Base-by-base conservation (phyloP, 2,113 vertebrate genomes). In the Scatophagus argus region DNA sequence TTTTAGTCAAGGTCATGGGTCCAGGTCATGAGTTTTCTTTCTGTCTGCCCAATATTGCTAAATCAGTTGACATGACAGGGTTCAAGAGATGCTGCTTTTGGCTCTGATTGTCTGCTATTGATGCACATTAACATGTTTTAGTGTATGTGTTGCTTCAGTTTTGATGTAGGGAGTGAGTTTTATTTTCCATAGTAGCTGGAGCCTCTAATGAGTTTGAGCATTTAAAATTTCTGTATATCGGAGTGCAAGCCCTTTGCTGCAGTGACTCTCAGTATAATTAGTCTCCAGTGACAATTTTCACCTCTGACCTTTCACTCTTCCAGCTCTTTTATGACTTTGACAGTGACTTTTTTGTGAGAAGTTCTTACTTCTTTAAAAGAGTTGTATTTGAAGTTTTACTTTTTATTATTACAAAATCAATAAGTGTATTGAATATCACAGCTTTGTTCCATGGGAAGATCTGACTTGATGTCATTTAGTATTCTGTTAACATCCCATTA, bases 41-140 rank as follows among this genome's bases (percentile, higher is more conserved):
- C 71, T 68, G 29, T 78, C 66, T 31, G 58, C 69, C 61, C 75
- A 84, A 61, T 64, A 86, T 91, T 90, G 60, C 66, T 72, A 62
- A 82, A 89, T 83, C 79, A 81, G 27, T 74, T 78, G 63, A 82
- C 74, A 77, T 80, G 59, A 68, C 65, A 19, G 88, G 82, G 71
- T 88, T 87, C 65, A 78, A 69, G 81, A 89, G 74, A 84, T 58
- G 55, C 77, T 87, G 61, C 74, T 87, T 83, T 85, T 85, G 84
- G 77, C 82, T 82, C 77, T 43, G 62, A 55, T 69, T 67, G 51
- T 79, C 67, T 69, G 81, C 81, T 77, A 88, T 85, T 82, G 74
- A 91, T 88, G 83, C 90, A 89, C 89, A 88, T 82, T 73, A 77
- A 86, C 86, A 81, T 85, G 70, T 89, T 79, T 84, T 65, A 77